phyloP scores from a whole-genome alignment of 2,888 invertebrate genomes.

The Aphidoletes aphidimyza region DNA sequence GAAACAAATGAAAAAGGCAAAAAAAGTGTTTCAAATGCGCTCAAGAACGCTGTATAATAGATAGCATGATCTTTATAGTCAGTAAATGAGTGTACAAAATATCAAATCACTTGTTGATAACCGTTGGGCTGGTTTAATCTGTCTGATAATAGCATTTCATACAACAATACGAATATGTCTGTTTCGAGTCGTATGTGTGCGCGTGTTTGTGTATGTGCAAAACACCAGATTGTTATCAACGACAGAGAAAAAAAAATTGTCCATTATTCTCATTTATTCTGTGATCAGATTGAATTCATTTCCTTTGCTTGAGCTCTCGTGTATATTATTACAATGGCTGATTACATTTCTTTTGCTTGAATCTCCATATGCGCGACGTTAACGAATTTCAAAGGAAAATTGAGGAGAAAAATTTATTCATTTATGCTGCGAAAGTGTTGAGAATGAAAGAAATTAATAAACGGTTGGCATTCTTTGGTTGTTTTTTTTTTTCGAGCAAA shows the following conservation, averaged over 20 bases:
- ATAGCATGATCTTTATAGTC: conserved; percentile 14
- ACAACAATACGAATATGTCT: no score
- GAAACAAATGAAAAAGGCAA: neutral
- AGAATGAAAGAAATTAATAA: no score
- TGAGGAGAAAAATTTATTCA: no score
- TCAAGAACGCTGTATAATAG: neutral
- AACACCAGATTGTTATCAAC: conserved; percentile 15
- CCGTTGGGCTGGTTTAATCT: neutral
- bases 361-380: no score
- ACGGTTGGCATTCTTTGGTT: no score
- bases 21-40: neutral
- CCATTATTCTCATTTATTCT: neutral
- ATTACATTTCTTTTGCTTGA: no score
- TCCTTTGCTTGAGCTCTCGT: no score
- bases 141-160: neutral
- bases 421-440: no score
- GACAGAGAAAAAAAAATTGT: neutral
- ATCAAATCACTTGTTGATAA: conserved; percentile 44
- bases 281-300: neutral
- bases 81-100: conserved; percentile 15
- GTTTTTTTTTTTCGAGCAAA: no score
- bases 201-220: neutral
- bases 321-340: no score
- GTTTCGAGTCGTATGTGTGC: neutral
- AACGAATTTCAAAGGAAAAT: no score